Conservation (phyloP, 64 coral and sea anemone species). For the Actinia equina region DNA sequence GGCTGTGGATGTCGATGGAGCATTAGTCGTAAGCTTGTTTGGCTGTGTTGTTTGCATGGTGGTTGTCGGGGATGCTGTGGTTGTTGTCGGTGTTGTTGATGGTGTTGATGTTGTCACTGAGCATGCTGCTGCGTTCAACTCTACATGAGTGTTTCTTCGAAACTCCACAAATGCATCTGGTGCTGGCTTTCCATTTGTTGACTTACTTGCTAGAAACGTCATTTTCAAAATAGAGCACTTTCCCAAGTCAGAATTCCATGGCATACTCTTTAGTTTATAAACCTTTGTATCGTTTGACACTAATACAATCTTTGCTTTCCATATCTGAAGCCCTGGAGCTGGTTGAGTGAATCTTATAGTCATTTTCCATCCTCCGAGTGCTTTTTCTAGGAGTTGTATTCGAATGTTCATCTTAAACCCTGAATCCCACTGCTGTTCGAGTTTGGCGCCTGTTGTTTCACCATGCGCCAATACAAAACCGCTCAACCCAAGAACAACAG, state of each 20-base stretch:
- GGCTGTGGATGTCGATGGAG: conserved; percentile 1
- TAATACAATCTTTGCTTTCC: conserved; percentile 45
- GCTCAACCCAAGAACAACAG: background rate
- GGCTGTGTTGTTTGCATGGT: background rate
- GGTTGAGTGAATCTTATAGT: conserved; percentile 53
- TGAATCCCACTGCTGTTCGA: background rate
- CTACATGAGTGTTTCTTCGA: no score
- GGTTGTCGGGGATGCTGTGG: background rate
- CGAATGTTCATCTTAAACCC: conserved; percentile 44
- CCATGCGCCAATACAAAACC: background rate
- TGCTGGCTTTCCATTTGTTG: no score
- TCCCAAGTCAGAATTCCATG: conserved; percentile 46
- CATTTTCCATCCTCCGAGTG: conserved; percentile 55
- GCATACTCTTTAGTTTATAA: conserved; percentile 49
- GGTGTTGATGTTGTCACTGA: background rate
- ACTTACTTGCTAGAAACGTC: conserved; percentile 30
- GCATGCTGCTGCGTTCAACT: background rate
- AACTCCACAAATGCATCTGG: conserved; percentile 46
- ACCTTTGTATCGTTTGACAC: conserved; percentile 39
- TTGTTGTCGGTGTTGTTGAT: background rate
- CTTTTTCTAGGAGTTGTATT: conserved; percentile 14
- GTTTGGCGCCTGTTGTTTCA: background rate
- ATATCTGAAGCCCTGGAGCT: conserved; percentile 38
- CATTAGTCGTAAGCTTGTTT: background rate
- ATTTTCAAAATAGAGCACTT: conserved; percentile 18